Conservation (phyloP, 1,140 invertebrate genomes). For the Drosophila kepulauana region DNA sequence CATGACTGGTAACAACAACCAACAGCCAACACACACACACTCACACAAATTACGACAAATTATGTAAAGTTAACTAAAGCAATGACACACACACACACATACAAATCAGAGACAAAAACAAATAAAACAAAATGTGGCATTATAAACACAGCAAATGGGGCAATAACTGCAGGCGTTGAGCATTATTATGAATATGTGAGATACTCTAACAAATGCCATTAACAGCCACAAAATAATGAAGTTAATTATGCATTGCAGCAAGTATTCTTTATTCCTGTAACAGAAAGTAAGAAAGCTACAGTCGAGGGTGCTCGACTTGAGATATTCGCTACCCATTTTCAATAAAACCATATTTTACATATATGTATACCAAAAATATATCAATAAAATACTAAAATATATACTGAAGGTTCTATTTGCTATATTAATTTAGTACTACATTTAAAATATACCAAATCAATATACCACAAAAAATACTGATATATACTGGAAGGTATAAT, state of each 20-base stretch:
- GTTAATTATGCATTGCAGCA: neutral
- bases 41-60: constrained; percentile 48
- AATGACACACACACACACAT: constrained; percentile 26
- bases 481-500: too few relatives aligned
- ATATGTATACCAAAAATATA: too few relatives aligned
- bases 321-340: too few relatives aligned
- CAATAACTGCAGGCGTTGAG: constrained; percentile 5
- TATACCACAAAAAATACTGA: too few relatives aligned
- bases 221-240: neutral
- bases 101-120: constrained; percentile 16
- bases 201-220: constrained; percentile 14
- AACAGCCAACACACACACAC: constrained; percentile 4
- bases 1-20: constrained; percentile 47
- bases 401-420: too few relatives aligned
- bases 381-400: too few relatives aligned
- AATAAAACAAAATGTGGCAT: constrained; percentile 25
- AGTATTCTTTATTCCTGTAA: too few relatives aligned
- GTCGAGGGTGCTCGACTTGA: too few relatives aligned
- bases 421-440: too few relatives aligned
- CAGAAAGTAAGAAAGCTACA: too few relatives aligned
- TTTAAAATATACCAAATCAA: too few relatives aligned
- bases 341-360: too few relatives aligned
- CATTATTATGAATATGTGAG: neutral
- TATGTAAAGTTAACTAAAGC: constrained; percentile 59
- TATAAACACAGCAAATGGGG: constrained; percentile 11